Evolutionary conservation across 2,113 vertebrate genomes (phyloP).

Genomic region (Collichthys lucidus): DNA sequence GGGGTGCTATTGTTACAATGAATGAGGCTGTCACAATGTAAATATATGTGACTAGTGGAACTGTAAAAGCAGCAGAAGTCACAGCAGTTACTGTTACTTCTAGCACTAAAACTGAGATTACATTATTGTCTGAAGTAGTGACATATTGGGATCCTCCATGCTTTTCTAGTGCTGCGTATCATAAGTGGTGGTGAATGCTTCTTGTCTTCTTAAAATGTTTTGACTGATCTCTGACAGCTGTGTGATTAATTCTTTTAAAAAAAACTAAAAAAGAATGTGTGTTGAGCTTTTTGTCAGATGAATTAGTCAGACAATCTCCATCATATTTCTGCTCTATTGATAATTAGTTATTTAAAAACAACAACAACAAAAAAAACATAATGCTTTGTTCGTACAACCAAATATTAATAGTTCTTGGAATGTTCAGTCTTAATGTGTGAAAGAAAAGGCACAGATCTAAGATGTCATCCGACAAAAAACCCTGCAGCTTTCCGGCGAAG

Average conservation of each 20-base stretch:
- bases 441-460: slow-evolving; percentile 27
- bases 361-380: neutral
- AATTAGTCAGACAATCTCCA: neutral
- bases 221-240: neutral
- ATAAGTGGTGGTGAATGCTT: neutral
- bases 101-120: neutral
- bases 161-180: too few relatives aligned
- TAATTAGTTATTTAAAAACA: neutral
- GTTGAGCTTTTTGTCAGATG: neutral
- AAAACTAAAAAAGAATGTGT: neutral
- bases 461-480: slow-evolving; percentile 13
- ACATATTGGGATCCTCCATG: neutral
- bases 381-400: neutral
- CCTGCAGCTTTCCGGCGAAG: slow-evolving; percentile 2
- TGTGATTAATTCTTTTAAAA: neutral
- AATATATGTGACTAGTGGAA: neutral
- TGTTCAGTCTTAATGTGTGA: neutral
- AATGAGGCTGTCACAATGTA: neutral
- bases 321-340: too few relatives aligned
- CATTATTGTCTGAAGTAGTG: neutral
- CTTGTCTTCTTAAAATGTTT: neutral
- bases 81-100: neutral
- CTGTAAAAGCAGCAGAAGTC: neutral
- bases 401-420: neutral
- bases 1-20: neutral